Evolutionary conservation across 2,113 vertebrate species (phyloP), one percentile per base, ranked within the genome.

Genomic region (Agapornis roseicollis): DNA sequence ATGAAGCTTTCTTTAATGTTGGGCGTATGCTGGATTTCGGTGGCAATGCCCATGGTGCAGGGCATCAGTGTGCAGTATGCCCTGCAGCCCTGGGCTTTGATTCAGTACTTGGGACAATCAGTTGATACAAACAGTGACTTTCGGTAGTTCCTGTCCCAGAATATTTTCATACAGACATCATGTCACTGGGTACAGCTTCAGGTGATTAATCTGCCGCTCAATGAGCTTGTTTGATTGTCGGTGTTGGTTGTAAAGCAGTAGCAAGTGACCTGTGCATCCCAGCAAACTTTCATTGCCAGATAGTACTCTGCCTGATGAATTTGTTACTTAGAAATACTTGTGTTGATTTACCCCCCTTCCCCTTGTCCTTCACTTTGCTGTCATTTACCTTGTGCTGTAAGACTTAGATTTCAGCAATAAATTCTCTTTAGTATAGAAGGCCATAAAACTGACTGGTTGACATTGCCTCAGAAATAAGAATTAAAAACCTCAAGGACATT

Each of bases 1-100:
- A 56, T 12, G 56, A 23, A 27, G 3, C 27, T 22, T 25, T 78
- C 77, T 76, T 80, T n/a, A 44, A 41, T 0, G 0, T 20, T 39
- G 16, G 42, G 27, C 2, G 25, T 17, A 8, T 12, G 5, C 27
- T 69, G 63, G 33, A 41, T 84, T 50, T 77, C 5, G 3, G 2
- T 28, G 53, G 11, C 4, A 0, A 4, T 15, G 31, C 17, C 65
- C 4, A 2, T n/a, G 46, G 14, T 50, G 56, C 14, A 3, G 41
- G 7, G n/a, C 6, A 2, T 5, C 33, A 46, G n/a, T 0, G 0
- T 73, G 42, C 28, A 33, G 44, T 12, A 52, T 61, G 10, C 9
- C 3, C 16, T 7, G 4, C 29, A 74, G 29, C 42, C 35, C 33
- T 42, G 11, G 17, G 7, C 17, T 63, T 6, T 6, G 16, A 7